These are phyloP conservation scores for Garra rufa DNA, from an alignment of 2,113 vertebrate species.

Conservation along the genomic window DNA sequence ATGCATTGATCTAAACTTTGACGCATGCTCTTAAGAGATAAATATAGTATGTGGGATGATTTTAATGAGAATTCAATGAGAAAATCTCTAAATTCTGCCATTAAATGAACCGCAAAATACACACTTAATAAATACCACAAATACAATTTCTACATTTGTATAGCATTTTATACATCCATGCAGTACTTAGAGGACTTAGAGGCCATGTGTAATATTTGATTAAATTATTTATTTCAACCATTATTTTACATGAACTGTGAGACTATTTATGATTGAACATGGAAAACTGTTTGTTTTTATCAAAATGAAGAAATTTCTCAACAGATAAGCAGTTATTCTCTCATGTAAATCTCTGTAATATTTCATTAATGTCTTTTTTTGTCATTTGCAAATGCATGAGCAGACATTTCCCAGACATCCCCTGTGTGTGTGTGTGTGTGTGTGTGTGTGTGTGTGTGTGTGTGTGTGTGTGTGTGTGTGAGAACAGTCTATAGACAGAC, in stretches of 20 bases:
- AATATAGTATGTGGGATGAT: not conserved
- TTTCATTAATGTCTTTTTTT: not conserved
- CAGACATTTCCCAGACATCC: not conserved
- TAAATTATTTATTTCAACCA: not conserved
- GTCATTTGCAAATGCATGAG: not conserved
- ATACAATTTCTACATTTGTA: too few species aligned
- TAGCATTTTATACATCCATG: too few species aligned
- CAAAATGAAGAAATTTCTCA: not conserved
- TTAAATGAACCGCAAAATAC: not conserved
- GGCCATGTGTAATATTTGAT: too few species aligned
- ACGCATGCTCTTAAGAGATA: not conserved
- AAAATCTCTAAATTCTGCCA: not conserved
- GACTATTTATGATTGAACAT: too few species aligned
- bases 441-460: too few species aligned
- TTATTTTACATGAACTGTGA: too few species aligned
- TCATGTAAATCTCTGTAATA: not conserved
- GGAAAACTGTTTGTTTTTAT: too few species aligned
- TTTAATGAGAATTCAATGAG: too few species aligned
- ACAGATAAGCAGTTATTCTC: too few species aligned
- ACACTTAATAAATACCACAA: too few species aligned
- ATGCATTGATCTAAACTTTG: not conserved
- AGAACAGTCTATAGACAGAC: too few species aligned
- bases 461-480: too few species aligned
- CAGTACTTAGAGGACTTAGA: not conserved
- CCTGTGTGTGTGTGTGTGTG: not conserved